Base-by-base conservation (phyloP, 2,888 invertebrate genomes). In the Rotaria macrura region DNA sequence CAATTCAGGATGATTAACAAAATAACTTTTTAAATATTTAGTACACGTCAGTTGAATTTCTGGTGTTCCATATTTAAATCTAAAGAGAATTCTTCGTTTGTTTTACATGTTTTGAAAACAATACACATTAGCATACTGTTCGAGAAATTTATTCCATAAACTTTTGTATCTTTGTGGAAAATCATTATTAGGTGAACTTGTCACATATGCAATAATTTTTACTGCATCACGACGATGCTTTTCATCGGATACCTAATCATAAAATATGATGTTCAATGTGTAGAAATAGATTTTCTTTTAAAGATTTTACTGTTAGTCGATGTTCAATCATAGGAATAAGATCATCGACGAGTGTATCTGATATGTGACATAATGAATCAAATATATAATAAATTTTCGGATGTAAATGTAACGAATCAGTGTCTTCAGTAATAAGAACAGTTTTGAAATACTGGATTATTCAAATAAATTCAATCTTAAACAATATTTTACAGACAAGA, bases 151-250 rank as follows among this genome's bases (percentile, higher is more conserved):
- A n/a, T 25, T 43, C 79, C 79, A 79, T 43, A 79, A 17, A 43
- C 12, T 43, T 43, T 79, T 79, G n/a, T 79, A 43, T 43, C 10
- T 40, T 43, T 43, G n/a, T 9, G 79, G 25, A 79, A 79, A 43
- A 43, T 79, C 79, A 79, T 79, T 79, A 43, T 79, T 79, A 34
- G 79, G 43, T 43, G 79, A 23, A 79, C 79, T 79, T 25, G 79
- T 79, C 3, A 79, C 43, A 43, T 79, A 79, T 12, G 79, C 79
- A n/a, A 79, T 43, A 34, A 79, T 79, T n/a, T 79, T 79, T 10
- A 43, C 79, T 1, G 79, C 79, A 79, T 79, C 79, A 43, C 43
- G 79, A 43, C 79, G 79, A 79, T 79, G 79, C 43, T 79, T 79
- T n/a, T 79, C 79, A 79, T 79, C 43, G 0, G 79, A 4, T 43